phyloP scores from a whole-genome alignment of 2,113 vertebrate species.

The Verasper variegatus region DNA sequence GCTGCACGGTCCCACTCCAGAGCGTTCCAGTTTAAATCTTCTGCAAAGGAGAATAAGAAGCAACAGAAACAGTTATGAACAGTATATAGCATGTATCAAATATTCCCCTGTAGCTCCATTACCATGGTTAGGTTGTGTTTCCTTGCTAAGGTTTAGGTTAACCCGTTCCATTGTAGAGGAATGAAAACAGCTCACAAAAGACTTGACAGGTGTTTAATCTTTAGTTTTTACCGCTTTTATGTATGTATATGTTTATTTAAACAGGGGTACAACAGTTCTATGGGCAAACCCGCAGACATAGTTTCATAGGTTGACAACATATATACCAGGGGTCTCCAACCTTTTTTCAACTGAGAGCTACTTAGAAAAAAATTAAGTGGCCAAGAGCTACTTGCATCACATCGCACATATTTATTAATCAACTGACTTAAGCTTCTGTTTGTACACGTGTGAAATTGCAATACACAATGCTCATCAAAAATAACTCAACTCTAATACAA shows the following conservation, averaged over 20 bases:
- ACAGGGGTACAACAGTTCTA: not conserved
- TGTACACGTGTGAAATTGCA: no score
- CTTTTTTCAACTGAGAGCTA: no score
- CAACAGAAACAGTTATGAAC: not conserved
- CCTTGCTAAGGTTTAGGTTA: not conserved
- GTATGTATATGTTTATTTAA: not conserved
- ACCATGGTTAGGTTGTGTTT: not conserved
- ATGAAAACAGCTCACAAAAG: conserved; percentile 9
- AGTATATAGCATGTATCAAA: not conserved
- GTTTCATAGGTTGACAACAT: not conserved
- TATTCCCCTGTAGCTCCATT: not conserved
- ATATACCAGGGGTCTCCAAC: no score
- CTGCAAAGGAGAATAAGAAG: conserved; percentile 73
- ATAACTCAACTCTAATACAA: no score
- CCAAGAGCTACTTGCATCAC: no score
- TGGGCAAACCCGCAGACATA: not conserved
- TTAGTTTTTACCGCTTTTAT: not conserved
- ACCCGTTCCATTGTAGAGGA: not conserved
- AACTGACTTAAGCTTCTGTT: no score
- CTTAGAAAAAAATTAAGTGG: no score
- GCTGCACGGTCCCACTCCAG: conserved; percentile 97
- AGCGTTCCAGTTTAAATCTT: conserved; percentile 98
- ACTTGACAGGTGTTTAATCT: not conserved
- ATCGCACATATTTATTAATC: no score
- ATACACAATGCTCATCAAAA: no score